Evolutionary conservation across 64 coral and sea anemone species (phyloP).

Genomic region (Catalaphyllia jardinei): DNA sequence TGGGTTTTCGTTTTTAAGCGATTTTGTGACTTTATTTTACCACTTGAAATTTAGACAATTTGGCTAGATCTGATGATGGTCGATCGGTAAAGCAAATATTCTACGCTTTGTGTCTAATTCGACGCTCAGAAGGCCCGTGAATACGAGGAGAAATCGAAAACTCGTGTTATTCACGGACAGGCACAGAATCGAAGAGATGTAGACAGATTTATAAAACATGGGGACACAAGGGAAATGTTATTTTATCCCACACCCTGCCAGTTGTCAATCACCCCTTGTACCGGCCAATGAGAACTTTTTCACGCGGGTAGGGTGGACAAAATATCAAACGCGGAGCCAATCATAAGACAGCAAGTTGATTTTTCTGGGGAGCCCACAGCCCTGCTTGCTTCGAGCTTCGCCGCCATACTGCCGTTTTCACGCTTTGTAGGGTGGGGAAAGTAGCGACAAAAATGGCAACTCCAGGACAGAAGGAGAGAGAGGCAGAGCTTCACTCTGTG

Average conservation of each 20-base stretch:
- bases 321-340: conserved; percentile 30
- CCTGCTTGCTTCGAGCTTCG: conserved; percentile 50
- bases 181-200: background rate
- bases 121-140: background rate
- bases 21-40: background rate
- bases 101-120: background rate
- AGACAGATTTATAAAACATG: background rate
- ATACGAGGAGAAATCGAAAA: background rate
- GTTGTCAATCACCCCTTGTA: conserved; percentile 69
- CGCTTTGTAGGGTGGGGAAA: conserved; percentile 91
- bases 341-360: conserved; percentile 23
- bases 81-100: background rate
- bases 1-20: background rate
- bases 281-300: conserved; percentile 75
- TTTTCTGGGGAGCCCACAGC: conserved; percentile 65
- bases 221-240: background rate
- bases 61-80: background rate
- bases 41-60: background rate
- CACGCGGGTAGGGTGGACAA: conserved; percentile 37
- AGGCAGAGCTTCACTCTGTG: conserved; percentile 89
- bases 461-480: conserved; percentile 97
- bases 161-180: background rate
- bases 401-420: conserved; percentile 39
- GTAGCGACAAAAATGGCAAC: conserved; percentile 91
- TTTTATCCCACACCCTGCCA: conserved; percentile 48